Conservation (phyloP, 2,797 vertebrate species). For the Taeniopygia guttata region DNA sequence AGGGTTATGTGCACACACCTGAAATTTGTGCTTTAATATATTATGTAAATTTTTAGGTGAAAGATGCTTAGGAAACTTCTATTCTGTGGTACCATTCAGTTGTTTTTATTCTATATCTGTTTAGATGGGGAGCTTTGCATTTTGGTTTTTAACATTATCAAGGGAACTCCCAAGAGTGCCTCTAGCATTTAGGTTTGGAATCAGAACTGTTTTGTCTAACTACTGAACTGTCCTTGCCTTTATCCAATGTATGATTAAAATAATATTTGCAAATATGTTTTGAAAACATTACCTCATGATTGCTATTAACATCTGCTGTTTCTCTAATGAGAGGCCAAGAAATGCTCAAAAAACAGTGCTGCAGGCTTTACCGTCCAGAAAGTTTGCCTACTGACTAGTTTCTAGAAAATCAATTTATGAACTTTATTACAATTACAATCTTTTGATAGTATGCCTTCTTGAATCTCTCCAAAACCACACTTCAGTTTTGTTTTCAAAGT, state of each 20-base stretch:
- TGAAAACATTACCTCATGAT: neutral
- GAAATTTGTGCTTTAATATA: neutral
- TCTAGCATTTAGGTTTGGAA: neutral
- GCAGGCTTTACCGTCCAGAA: neutral
- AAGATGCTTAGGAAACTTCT: neutral
- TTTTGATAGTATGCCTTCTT: neutral
- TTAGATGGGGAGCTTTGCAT: neutral
- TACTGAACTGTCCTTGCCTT: neutral
- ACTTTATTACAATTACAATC: neutral
- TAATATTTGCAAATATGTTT: neutral
- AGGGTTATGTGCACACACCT: neutral
- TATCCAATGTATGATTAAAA: neutral
- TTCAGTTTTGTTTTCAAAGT: neutral
- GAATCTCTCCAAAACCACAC: neutral
- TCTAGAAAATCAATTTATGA: neutral
- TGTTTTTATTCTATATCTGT: fast-evolving
- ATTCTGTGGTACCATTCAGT: neutral
- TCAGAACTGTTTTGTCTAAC: neutral
- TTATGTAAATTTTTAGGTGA: neutral
- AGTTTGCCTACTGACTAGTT: neutral
- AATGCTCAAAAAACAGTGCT: neutral
- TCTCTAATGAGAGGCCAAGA: neutral
- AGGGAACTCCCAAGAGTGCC: neutral
- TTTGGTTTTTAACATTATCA: fast-evolving
- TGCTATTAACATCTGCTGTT: neutral